A percentile compares a stretch with the other conserved stretches of the same genome.
phyloP scores from a whole-genome alignment of 2,888 invertebrate genomes.

The Coleophora deauratella region DNA sequence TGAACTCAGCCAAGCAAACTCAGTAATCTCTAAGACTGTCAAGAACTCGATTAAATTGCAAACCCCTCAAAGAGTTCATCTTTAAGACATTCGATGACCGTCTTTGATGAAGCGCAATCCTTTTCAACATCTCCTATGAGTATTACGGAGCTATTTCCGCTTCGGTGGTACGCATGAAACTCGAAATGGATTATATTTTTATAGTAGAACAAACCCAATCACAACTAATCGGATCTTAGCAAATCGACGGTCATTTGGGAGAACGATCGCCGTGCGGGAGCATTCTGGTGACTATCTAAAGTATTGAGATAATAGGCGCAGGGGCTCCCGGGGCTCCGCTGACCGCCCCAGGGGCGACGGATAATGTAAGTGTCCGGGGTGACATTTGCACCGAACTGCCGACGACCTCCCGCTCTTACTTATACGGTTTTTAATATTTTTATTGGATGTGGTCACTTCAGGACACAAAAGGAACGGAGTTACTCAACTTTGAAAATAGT shows the following conservation, averaged over 20 bases:
- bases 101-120: conserved; percentile 58
- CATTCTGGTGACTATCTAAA: conserved; percentile 70
- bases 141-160: conserved; percentile 19
- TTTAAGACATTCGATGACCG: conserved; percentile 41
- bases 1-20: conserved; percentile 3
- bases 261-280: conserved; percentile 58
- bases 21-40: conserved; percentile 15
- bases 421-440: conserved; percentile 77
- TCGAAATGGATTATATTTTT: conserved; percentile 57
- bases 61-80: conserved; percentile 44
- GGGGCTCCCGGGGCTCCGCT: conserved; percentile 32
- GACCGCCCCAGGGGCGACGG: conserved; percentile 39
- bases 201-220: conserved; percentile 64
- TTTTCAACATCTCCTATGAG: conserved; percentile 39
- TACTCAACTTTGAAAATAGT: not conserved
- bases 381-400: conserved; percentile 74
- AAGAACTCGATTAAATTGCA: conserved; percentile 49
- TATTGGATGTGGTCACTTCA: conserved; percentile 66
- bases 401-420: conserved; percentile 71
- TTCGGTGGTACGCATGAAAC: conserved; percentile 10
- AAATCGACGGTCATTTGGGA: conserved; percentile 67
- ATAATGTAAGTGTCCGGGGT: conserved; percentile 72
- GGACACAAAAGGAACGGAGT: conserved; percentile 33
- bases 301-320: conserved; percentile 70
- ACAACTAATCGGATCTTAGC: conserved; percentile 69